A percentile compares a stretch with the other conserved stretches of the same genome.
phyloP scores from a whole-genome alignment of 1,140 invertebrate genomes.

The Tetraneura akinire region DNA sequence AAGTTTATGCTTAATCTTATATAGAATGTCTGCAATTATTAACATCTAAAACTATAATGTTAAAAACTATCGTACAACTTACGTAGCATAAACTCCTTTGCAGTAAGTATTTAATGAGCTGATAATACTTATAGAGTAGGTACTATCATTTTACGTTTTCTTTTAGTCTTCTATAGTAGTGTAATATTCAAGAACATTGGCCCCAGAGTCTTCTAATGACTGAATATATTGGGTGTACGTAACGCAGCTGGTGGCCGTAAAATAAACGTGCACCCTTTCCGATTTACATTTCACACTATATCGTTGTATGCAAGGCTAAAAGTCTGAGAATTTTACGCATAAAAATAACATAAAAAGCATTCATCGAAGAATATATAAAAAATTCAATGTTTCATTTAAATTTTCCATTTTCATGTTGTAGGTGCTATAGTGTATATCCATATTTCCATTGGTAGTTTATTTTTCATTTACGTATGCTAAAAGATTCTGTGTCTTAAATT shows the following conservation, averaged over 20 bases:
- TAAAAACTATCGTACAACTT: not conserved
- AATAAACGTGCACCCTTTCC: not conserved
- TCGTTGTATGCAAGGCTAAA: not conserved
- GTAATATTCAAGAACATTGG: constrained; percentile 23
- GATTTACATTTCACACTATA: not conserved
- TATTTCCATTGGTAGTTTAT: too few species aligned
- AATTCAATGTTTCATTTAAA: constrained; percentile 19
- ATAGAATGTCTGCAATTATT: not conserved
- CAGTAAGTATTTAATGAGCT: constrained; percentile 4
- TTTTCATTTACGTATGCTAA: too few species aligned
- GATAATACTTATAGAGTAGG: constrained; percentile 11
- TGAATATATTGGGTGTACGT: constrained; percentile 25
- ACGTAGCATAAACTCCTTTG: not conserved
- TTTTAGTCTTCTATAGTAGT: not conserved
- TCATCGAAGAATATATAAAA: constrained; percentile 10
- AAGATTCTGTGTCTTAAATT: too few species aligned
- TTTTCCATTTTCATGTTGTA: not conserved
- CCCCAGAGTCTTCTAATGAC: constrained; percentile 30
- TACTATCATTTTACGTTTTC: constrained; percentile 17
- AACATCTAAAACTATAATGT: not conserved
- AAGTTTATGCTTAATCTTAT: not conserved
- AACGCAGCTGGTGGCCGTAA: constrained; percentile 35
- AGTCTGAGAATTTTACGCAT: not conserved
- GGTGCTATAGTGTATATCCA: not conserved
- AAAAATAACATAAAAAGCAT: not conserved